Conservation (phyloP, 1,140 invertebrate species). For the Drosophila sturtevanti region DNA sequence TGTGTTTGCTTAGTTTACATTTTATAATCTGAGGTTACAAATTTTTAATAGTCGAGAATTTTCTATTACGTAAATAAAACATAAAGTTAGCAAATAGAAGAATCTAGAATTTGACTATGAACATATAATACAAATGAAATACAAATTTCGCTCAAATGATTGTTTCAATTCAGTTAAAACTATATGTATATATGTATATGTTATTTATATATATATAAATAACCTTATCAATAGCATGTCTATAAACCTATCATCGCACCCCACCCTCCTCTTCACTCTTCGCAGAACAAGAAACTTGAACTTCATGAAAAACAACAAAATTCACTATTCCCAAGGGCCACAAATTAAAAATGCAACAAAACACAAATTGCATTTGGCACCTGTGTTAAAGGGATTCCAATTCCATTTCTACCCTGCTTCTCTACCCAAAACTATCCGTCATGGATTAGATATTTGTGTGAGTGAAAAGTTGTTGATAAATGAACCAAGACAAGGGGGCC, state of each 20-base stretch:
- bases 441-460: constrained; percentile 54
- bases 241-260: not conserved
- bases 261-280: constrained; percentile 24
- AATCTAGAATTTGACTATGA: too few relatives aligned
- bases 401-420: not conserved
- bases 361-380: constrained; percentile 78
- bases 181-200: too few relatives aligned
- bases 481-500: constrained; percentile 41
- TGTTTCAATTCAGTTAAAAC: too few relatives aligned
- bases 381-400: constrained; percentile 33
- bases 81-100: too few relatives aligned
- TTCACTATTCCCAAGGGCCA: constrained; percentile 33
- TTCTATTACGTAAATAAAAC: too few relatives aligned
- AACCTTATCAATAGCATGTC: not conserved
- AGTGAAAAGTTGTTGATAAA: constrained; percentile 73
- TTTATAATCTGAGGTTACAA: too few relatives aligned
- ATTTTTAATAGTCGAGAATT: too few relatives aligned
- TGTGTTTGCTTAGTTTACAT: too few relatives aligned
- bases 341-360: constrained; percentile 70
- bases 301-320: constrained; percentile 37
- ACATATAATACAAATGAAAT: too few relatives aligned
- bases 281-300: constrained; percentile 49
- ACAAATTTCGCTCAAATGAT: too few relatives aligned
- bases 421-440: not conserved
- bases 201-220: not conserved